Conservation (phyloP, 1,140 invertebrate genomes). For the Pissodes strobi region DNA sequence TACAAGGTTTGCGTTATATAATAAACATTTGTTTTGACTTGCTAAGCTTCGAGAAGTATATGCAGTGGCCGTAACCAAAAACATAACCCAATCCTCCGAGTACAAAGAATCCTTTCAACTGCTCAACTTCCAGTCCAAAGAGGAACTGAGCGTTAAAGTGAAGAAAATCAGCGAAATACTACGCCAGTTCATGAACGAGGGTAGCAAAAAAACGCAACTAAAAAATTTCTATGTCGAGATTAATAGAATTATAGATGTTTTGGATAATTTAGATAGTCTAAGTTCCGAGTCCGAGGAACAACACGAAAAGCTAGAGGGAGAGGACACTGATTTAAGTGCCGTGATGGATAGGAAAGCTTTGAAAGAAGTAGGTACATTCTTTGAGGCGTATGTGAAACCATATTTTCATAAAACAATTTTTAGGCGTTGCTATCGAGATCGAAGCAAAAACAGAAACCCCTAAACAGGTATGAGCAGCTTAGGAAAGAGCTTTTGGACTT, state of each 20-base stretch:
- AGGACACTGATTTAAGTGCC: slow-evolving; percentile 38
- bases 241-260: slow-evolving; percentile 1
- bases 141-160: slow-evolving; percentile 63
- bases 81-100: slow-evolving; percentile 60
- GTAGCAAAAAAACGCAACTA: slow-evolving; percentile 25
- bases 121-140: slow-evolving; percentile 69
- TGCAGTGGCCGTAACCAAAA: slow-evolving; percentile 61
- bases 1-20: too few relatives aligned
- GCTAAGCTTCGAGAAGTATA: slow-evolving; percentile 75
- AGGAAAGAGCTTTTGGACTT: slow-evolving; percentile 56
- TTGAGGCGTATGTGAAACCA: background rate
- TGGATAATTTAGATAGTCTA: slow-evolving; percentile 48
- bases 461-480: slow-evolving; percentile 62
- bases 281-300: slow-evolving; percentile 39
- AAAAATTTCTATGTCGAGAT: slow-evolving; percentile 30
- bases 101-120: slow-evolving; percentile 72
- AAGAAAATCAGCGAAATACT: slow-evolving; percentile 40
- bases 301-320: slow-evolving; percentile 41
- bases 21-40: too few relatives aligned
- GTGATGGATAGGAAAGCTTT: slow-evolving; percentile 54
- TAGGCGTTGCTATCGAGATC: slow-evolving; percentile 64
- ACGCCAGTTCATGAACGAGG: slow-evolving; percentile 3
- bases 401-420: slow-evolving; percentile 10
- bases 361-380: slow-evolving; percentile 60
- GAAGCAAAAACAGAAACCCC: slow-evolving; percentile 56